Evolutionary conservation across 2,797 vertebrate species (phyloP).

Genomic region (Acropternis orthonyx): DNA sequence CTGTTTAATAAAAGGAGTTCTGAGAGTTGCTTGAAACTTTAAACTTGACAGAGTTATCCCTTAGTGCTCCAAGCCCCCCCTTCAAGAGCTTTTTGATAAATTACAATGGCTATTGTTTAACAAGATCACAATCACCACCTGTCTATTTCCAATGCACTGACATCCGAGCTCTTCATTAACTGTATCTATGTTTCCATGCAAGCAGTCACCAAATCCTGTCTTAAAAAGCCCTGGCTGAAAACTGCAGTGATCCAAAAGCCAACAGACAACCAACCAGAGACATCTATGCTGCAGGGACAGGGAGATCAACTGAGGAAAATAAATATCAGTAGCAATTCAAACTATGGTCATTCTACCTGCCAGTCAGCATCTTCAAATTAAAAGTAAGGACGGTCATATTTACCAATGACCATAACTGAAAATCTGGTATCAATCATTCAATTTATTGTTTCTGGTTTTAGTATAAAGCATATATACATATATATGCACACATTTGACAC

Average conservation of each 20-base stretch:
- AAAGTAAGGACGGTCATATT: not conserved
- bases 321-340: not conserved
- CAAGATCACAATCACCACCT: too few relatives aligned
- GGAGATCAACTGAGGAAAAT: not conserved
- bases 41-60: not conserved
- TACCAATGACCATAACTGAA: not conserved
- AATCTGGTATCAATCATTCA: not conserved
- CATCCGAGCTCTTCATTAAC: not conserved
- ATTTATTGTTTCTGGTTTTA: not conserved
- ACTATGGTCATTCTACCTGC: not conserved
- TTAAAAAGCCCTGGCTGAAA: not conserved
- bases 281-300: not conserved
- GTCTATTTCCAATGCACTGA: not conserved
- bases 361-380: not conserved
- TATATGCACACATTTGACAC: not conserved
- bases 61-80: not conserved
- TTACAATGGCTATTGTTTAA: not conserved
- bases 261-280: not conserved
- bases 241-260: not conserved
- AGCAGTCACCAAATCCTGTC: not conserved
- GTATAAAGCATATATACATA: not conserved
- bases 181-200: not conserved
- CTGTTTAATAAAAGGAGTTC: not conserved
- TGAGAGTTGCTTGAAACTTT: not conserved
- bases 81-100: not conserved